phyloP scores from a whole-genome alignment of 2,797 vertebrate genomes.

The Lemur catta region DNA sequence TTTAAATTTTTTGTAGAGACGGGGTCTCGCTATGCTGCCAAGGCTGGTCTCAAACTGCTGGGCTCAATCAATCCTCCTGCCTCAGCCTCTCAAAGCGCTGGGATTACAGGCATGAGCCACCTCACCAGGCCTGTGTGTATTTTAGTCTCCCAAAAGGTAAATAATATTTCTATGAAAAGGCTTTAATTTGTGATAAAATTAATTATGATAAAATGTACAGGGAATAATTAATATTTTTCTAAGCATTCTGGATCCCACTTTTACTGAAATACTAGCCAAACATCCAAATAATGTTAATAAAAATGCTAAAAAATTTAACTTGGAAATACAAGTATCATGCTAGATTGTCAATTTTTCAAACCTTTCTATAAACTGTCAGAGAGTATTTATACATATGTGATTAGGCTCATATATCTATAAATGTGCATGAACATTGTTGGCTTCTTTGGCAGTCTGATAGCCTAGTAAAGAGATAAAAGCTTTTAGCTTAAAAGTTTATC shows the following conservation, averaged over 20 bases:
- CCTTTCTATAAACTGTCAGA: neutral
- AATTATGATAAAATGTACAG: neutral
- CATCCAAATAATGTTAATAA: neutral
- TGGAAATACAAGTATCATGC: neutral
- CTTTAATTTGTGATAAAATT: slow-evolving; percentile 26
- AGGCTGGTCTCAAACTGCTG: neutral
- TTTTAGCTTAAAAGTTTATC: slow-evolving; percentile 52
- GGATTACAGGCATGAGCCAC: neutral
- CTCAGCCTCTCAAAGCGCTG: neutral
- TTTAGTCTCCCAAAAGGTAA: neutral
- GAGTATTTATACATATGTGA: neutral
- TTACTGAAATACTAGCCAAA: neutral
- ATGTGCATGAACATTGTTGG: neutral
- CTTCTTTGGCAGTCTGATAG: neutral
- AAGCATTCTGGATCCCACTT: neutral
- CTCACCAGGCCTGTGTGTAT: neutral
- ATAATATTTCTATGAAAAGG: neutral
- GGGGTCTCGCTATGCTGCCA: neutral
- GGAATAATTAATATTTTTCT: slow-evolving; percentile 12
- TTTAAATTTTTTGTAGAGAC: neutral
- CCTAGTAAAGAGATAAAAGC: slow-evolving; percentile 13
- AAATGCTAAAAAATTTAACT: neutral
- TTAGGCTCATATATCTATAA: neutral
- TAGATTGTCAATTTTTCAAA: neutral
- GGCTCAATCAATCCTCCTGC: neutral